Percentiles rank a stretch among this genome's conserved stretches.
These are phyloP conservation scores for Drosophila setifemur DNA, from an alignment of 1,140 invertebrate species.

Conservation along the genomic window DNA sequence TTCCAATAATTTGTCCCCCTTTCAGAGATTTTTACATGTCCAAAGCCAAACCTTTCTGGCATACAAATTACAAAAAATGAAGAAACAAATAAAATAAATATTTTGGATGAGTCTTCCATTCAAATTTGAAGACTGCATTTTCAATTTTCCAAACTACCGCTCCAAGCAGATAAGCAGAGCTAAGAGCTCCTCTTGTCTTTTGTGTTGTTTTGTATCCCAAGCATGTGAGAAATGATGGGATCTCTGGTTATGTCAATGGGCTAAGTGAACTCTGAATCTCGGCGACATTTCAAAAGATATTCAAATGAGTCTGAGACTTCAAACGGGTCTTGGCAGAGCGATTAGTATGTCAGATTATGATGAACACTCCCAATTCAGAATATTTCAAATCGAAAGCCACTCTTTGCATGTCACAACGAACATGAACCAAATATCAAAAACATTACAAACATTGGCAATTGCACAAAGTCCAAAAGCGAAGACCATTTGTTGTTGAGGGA, in stretches of 20 bases:
- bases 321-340: constrained; percentile 8
- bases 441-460: constrained; percentile 38
- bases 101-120: constrained; percentile 7
- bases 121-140: constrained; percentile 23
- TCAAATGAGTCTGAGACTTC: constrained; percentile 13
- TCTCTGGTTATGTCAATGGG: constrained; percentile 8
- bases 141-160: constrained; percentile 29
- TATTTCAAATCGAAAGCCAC: constrained; percentile 30
- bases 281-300: constrained; percentile 33
- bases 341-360: constrained; percentile 43
- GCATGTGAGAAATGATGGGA: constrained; percentile 41
- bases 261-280: constrained; percentile 8
- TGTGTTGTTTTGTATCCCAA: constrained; percentile 15
- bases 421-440: constrained; percentile 59
- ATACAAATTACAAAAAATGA: constrained; percentile 17
- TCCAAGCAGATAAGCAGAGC: constrained; percentile 7
- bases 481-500: constrained; percentile 29
- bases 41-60: constrained; percentile 9
- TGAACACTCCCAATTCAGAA: constrained; percentile 10
- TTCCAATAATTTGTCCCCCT: constrained; percentile 3
- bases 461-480: constrained; percentile 35
- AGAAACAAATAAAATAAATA: constrained; percentile 1
- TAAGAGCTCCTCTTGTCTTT: not conserved
- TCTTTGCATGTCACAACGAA: constrained; percentile 58
- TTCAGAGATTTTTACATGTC: constrained; percentile 22